Evolutionary conservation across 2,113 vertebrate genomes (phyloP).

Genomic region (Tragulus kanchil): DNA sequence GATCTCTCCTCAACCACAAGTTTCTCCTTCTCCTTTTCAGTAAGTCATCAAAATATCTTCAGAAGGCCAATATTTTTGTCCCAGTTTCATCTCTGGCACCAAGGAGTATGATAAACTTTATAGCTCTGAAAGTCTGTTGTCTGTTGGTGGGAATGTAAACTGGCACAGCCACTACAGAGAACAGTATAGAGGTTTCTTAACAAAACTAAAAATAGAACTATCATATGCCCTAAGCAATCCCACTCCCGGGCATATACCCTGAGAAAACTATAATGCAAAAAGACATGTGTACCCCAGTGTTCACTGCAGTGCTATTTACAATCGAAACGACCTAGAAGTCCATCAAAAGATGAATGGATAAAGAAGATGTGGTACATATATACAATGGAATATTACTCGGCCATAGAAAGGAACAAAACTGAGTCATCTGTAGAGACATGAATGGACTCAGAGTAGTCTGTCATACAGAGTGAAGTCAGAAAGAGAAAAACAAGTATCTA

Average conservation of each 20-base stretch:
- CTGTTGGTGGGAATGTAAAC: background rate
- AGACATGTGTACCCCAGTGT: background rate
- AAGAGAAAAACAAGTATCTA: background rate
- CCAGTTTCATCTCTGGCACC: conserved; percentile 39
- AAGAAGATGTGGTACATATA: background rate
- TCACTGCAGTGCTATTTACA: background rate
- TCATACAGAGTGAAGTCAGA: background rate
- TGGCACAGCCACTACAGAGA: background rate
- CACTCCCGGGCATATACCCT: background rate
- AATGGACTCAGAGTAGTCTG: background rate
- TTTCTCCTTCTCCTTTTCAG: background rate
- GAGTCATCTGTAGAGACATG: background rate
- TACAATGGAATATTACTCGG: background rate
- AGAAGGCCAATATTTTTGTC: background rate
- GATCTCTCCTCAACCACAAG: background rate
- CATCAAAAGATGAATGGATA: background rate
- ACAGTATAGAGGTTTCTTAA: background rate
- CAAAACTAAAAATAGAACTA: background rate
- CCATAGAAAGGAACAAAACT: background rate
- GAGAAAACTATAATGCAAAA: background rate
- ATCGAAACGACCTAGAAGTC: background rate
- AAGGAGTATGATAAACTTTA: background rate
- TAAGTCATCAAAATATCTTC: background rate
- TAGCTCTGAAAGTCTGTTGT: background rate
- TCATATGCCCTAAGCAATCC: background rate